Base-by-base conservation (phyloP, 2,113 vertebrate species). In the Lipotes vexillifer region DNA sequence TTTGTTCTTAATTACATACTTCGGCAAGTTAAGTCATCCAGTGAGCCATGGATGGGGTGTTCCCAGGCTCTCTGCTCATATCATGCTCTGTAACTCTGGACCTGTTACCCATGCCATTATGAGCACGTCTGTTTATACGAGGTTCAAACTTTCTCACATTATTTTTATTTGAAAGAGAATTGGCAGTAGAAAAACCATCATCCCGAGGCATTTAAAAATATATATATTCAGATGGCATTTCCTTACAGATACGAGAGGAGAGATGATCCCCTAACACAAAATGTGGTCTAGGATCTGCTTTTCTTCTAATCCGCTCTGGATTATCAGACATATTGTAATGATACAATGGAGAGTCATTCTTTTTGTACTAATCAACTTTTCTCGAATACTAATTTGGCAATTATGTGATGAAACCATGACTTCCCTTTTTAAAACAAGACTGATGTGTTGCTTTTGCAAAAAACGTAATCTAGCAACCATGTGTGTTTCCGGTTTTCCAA, bases 161-260 rank as follows among this genome's bases (percentile, higher is more conserved):
- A 46, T 97, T 95, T 97, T 80, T 83, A 77, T 95, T 94, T 84
- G 23, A 84, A 94, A 96, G 41, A 83, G 41, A 97, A 93, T 98
- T 96, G 72, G 29, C 92, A 95, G 14, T 17, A 78, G 29, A 83
- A 95, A 90, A 91, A 8, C 10, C 55, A 61, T 74, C 74, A 89
- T 61, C 49, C 46, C 0, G 1, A 49, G 46, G 18, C 38, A 82
- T 94, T 93, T 49, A 92, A 94, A 93, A 46, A 21, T 71, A 15
- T n/a, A 25, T 63, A 8, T 71, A 18, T 80, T 77, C n/a, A 81
- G 49, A 46, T 61, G 46, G n/a, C 57, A 81, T 65, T 72, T 82
- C 59, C 55, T 83, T 78, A 68, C 10, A 91, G n/a, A 86, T 38
- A n/a, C 1, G 25, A 84, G 66, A 89, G 55, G 44, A 75, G n/a